Conservation (phyloP, 2,888 invertebrate genomes). For the Thera britannica region DNA sequence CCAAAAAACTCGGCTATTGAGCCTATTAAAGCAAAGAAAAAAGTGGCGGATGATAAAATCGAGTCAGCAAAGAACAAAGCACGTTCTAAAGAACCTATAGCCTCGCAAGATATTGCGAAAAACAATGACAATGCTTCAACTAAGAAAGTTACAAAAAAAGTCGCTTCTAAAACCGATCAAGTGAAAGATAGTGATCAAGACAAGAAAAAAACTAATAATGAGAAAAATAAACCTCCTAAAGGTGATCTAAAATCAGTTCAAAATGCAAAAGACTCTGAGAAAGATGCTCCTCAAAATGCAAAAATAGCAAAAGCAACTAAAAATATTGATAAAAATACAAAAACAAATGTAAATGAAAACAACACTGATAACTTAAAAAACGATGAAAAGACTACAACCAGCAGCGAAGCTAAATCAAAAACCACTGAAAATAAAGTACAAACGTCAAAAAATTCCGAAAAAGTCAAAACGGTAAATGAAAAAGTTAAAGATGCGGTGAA, state of each 20-base stretch:
- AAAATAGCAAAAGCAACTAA: slow-evolving; percentile 9
- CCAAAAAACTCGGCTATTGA: slow-evolving; percentile 6
- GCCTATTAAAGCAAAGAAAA: slow-evolving; percentile 24
- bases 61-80: slow-evolving; percentile 20
- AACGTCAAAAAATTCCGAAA: slow-evolving; percentile 26
- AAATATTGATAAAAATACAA: slow-evolving; percentile 1
- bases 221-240: neutral
- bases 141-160: slow-evolving; percentile 21
- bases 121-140: neutral
- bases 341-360: neutral
- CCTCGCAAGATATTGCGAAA: slow-evolving; percentile 29
- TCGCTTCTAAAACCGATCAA: slow-evolving; percentile 7
- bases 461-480: slow-evolving; percentile 11
- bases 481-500: slow-evolving; percentile 17
- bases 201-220: neutral
- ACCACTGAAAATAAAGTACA: neutral
- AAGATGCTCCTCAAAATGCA: neutral
- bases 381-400: neutral
- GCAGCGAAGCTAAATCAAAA: slow-evolving; percentile 3
- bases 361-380: neutral
- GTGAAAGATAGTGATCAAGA: neutral
- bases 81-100: slow-evolving; percentile 16
- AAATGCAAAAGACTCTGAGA: slow-evolving; percentile 4
- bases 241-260: slow-evolving; percentile 1
- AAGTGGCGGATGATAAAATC: slow-evolving; percentile 21